Evolutionary conservation across 2,888 invertebrate genomes (phyloP).

Genomic region (Oscheius sp.): DNA sequence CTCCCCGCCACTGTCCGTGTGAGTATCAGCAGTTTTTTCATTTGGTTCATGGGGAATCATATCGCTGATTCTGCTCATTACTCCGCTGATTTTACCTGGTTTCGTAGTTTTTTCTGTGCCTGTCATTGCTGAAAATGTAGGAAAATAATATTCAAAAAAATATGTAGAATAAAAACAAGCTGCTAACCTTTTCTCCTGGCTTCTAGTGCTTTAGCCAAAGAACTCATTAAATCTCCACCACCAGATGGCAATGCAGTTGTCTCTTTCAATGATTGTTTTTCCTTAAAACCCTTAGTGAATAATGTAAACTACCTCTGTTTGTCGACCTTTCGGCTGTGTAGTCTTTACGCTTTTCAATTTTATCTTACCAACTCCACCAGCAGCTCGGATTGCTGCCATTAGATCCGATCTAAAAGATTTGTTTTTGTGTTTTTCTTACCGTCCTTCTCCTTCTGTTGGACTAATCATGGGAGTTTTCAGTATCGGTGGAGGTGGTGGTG

Average conservation of each 20-base stretch:
- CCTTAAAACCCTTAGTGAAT: not conserved
- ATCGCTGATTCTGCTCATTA: conserved; percentile 29
- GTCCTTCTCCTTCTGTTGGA: conserved; percentile 8
- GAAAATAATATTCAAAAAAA: too few relatives aligned
- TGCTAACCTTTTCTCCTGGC: conserved; percentile 48
- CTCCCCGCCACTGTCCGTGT: conserved; percentile 31
- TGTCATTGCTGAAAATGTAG: not conserved
- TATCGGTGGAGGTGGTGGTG: conserved; percentile 19
- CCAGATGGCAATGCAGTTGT: conserved; percentile 24
- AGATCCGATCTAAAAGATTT: conserved; percentile 36
- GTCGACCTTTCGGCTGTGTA: not conserved
- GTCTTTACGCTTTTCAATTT: conserved; percentile 32
- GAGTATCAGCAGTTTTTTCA: not conserved
- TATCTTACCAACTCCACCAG: conserved; percentile 52
- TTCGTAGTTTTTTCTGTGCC: not conserved
- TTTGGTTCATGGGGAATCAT: conserved; percentile 44
- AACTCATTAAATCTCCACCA: conserved; percentile 54
- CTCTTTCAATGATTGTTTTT: conserved; percentile 20
- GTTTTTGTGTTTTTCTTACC: not conserved
- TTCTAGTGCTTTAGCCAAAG: conserved; percentile 51
- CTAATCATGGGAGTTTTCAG: conserved; percentile 6
- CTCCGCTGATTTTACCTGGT: conserved; percentile 5
- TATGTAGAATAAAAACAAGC: too few relatives aligned
- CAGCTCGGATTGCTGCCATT: conserved; percentile 54
- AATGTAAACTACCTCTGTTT: conserved; percentile 15